Conservation (phyloP, 2,888 invertebrate genomes). For the Zele albiditarsus region DNA sequence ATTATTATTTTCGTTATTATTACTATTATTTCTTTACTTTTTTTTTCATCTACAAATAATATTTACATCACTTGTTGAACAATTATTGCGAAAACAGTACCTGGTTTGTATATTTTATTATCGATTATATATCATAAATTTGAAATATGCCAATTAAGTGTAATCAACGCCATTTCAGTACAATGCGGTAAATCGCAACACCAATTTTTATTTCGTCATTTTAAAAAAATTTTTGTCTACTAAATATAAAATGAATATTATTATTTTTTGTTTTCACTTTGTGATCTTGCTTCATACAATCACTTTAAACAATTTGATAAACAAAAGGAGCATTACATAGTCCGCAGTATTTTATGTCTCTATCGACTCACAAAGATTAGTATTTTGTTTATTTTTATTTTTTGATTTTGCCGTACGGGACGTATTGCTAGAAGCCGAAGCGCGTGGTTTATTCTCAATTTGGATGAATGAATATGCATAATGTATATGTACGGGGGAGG, state of each 20-base stretch:
- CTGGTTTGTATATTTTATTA: constrained; percentile 42
- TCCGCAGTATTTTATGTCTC: constrained; percentile 44
- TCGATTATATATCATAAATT: constrained; percentile 3
- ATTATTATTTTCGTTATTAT: constrained; percentile 1
- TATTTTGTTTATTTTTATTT: constrained; percentile 26
- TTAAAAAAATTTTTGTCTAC: not conserved
- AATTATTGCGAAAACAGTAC: constrained; percentile 44
- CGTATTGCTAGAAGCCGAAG: not conserved
- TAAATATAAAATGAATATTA: not conserved
- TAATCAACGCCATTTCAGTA: constrained; percentile 58
- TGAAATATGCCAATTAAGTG: constrained; percentile 44
- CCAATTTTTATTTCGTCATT: constrained; percentile 5
- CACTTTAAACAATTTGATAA: constrained; percentile 26
- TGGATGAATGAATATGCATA: not conserved
- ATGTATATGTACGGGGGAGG: not conserved
- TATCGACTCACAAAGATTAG: constrained; percentile 50
- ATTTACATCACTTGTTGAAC: constrained; percentile 29
- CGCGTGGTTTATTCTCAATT: not conserved
- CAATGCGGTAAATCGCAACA: constrained; percentile 44
- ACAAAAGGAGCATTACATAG: constrained; percentile 36
- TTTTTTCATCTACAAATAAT: constrained; percentile 14
- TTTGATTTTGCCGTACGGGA: not conserved
- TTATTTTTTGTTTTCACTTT: constrained; percentile 20
- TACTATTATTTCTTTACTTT: constrained; percentile 22
- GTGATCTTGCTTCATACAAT: constrained; percentile 32